Evolutionary conservation across 2,797 vertebrate genomes (phyloP).

Genomic region (Epinephelus awoara): DNA sequence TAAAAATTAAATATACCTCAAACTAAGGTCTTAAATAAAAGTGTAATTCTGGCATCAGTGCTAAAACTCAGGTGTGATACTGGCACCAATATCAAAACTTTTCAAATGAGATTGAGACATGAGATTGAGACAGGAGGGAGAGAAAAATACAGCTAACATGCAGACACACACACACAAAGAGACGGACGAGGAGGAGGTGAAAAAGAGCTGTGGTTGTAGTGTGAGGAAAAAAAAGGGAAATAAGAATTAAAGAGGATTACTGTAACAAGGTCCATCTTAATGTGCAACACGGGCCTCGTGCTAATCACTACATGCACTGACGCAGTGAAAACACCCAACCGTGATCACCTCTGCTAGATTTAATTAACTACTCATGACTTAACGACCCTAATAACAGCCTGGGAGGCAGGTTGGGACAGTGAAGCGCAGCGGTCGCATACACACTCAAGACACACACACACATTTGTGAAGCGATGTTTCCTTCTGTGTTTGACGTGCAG

Average conservation of each 20-base stretch:
- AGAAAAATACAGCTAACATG: background rate
- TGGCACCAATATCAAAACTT: background rate
- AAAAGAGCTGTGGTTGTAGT: background rate
- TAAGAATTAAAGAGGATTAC: conserved; percentile 27
- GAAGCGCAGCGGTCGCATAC: background rate
- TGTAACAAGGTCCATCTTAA: conserved; percentile 37
- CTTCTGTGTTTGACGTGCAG: background rate
- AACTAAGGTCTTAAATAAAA: background rate
- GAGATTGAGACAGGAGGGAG: background rate
- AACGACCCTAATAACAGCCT: conserved; percentile 62
- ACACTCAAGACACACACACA: conserved; percentile 1
- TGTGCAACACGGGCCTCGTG: conserved; percentile 34
- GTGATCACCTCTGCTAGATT: conserved; percentile 64
- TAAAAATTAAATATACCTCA: too few relatives aligned
- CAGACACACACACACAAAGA: background rate
- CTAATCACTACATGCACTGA: conserved; percentile 50
- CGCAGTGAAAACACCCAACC: conserved; percentile 45
- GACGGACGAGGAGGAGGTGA: background rate
- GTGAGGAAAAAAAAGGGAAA: background rate
- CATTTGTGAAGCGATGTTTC: conserved; percentile 3
- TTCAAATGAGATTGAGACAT: background rate
- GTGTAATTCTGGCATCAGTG: background rate
- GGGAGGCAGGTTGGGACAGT: conserved; percentile 33
- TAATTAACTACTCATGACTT: conserved; percentile 71
- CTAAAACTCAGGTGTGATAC: background rate